Conservation (phyloP, 2,797 vertebrate genomes). For the Acropternis orthonyx region DNA sequence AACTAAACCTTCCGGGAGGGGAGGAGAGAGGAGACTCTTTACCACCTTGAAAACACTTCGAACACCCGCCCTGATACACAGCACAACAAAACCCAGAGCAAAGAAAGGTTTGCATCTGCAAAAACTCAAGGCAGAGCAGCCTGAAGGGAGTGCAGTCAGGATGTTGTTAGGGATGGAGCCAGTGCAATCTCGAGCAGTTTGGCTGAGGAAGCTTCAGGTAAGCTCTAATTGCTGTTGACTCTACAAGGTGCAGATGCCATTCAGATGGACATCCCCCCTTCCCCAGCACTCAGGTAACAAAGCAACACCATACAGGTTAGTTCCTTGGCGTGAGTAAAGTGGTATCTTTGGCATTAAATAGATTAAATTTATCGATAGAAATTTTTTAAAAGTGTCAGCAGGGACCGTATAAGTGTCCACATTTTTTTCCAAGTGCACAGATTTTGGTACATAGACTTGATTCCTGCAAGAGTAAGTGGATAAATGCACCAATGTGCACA, state of each 20-base stretch:
- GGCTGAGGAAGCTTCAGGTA: constrained; percentile 16
- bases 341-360: constrained; percentile 57
- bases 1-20: constrained; percentile 88
- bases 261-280: neutral
- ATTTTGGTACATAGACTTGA: neutral
- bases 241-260: constrained; percentile 3
- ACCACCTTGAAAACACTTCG: neutral
- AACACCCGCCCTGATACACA: neutral
- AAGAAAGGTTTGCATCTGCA: neutral
- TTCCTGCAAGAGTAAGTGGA: neutral
- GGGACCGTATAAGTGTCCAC: neutral
- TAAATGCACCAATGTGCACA: neutral
- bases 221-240: constrained; percentile 62
- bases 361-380: neutral
- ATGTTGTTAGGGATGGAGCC: constrained; percentile 39
- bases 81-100: constrained; percentile 34
- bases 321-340: constrained; percentile 51
- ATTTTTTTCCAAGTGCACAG: neutral
- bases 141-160: neutral
- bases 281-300: neutral
- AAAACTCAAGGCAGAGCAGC: neutral
- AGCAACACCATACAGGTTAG: constrained; percentile 19
- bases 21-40: neutral
- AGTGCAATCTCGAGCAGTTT: constrained; percentile 23
- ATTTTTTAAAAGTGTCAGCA: neutral